A percentile compares a stretch with the other conserved stretches of the same genome.
These are phyloP conservation scores for Balearica regulorum DNA, from an alignment of 2,797 vertebrate genomes.

Conservation along the genomic window DNA sequence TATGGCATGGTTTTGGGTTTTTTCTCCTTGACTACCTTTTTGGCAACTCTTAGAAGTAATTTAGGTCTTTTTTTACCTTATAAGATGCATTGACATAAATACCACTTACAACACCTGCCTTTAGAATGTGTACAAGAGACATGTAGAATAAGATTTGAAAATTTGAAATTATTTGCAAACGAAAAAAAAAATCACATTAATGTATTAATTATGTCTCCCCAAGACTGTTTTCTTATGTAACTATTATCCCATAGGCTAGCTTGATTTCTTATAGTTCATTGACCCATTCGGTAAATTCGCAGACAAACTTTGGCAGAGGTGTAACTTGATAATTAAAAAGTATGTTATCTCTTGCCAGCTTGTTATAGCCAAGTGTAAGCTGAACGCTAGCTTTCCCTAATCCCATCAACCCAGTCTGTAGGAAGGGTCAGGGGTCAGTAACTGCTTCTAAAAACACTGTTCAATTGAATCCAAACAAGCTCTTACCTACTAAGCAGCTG, in stretches of 20 bases:
- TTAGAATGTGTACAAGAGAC: not conserved
- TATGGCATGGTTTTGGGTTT: not conserved
- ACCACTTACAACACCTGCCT: not conserved
- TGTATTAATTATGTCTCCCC: not conserved
- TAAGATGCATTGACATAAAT: not conserved
- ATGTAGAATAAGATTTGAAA: not conserved
- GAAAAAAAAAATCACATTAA: not conserved
- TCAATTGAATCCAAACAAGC: conserved; percentile 74
- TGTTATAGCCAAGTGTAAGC: conserved; percentile 82
- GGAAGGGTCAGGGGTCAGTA: conserved; percentile 84
- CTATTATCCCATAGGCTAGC: not conserved
- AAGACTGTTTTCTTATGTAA: not conserved
- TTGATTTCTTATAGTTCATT: conserved; percentile 73
- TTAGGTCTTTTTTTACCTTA: not conserved
- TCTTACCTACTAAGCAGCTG: conserved; percentile 72
- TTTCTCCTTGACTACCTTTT: not conserved
- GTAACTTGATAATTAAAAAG: conserved; percentile 85
- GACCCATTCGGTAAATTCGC: conserved; percentile 71
- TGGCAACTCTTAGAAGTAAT: not conserved
- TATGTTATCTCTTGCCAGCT: conserved; percentile 83
- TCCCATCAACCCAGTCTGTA: conserved; percentile 82
- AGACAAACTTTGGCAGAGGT: conserved; percentile 78
- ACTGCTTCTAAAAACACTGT: conserved; percentile 78
- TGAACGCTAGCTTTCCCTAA: conserved; percentile 80
- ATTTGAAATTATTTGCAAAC: not conserved